Percentiles rank a stretch among this genome's conserved stretches.
Conservation (phyloP, 1,140 invertebrate genomes). For the Drusus annulatus region DNA sequence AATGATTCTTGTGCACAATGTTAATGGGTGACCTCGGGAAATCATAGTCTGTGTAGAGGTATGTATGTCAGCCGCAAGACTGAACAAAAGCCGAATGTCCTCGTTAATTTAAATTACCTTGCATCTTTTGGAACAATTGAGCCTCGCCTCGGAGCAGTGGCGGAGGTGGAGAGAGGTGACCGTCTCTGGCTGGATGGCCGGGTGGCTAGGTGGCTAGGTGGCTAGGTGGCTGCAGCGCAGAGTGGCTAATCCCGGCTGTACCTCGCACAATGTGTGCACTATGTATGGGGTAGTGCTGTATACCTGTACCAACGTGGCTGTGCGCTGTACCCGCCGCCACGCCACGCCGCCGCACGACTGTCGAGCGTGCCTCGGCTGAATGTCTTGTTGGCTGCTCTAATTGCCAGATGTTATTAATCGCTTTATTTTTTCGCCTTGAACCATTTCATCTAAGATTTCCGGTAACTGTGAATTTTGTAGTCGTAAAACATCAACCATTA, state of each 20-base stretch:
- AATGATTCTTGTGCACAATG: no score
- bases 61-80: no score
- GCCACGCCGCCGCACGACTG: no score
- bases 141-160: background rate
- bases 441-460: background rate
- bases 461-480: background rate
- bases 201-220: background rate
- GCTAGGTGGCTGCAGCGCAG: background rate
- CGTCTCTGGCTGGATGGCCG: background rate
- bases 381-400: background rate
- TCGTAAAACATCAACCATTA: no score
- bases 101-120: conserved; percentile 5
- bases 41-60: no score
- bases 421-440: background rate
- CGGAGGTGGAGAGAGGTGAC: background rate
- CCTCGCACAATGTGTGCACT: no score
- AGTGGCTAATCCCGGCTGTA: background rate
- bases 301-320: no score
- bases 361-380: background rate
- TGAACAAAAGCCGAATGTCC: no score
- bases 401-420: conserved; percentile 2
- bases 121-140: conserved; percentile 6
- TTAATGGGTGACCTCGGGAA: no score
- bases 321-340: no score
- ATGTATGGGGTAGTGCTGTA: no score